A percentile compares a stretch with the other conserved stretches of the same genome.
Evolutionary conservation across 2,888 invertebrate genomes (phyloP).

Genomic region (Ormyrus pomaceus): DNA sequence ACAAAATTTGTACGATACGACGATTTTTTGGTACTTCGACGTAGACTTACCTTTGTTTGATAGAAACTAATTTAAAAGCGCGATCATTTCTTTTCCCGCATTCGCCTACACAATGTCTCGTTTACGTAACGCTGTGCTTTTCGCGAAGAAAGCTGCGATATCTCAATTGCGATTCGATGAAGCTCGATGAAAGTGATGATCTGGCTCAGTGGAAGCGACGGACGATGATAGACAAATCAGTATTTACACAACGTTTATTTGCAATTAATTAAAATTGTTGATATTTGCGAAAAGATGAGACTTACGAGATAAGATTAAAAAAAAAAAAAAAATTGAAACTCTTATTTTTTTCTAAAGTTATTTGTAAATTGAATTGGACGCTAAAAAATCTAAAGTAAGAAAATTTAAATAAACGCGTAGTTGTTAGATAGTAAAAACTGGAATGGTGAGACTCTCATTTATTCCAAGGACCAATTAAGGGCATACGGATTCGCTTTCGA

Average conservation of each 20-base stretch:
- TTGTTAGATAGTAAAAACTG: conserved; percentile 34
- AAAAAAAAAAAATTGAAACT: background rate
- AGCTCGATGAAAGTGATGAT: conserved; percentile 14
- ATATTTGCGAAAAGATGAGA: conserved; percentile 19
- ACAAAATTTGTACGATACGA: conserved; percentile 3
- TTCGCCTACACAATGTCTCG: background rate
- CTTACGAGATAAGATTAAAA: background rate
- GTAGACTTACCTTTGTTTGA: conserved; percentile 4
- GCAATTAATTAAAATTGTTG: conserved; percentile 39
- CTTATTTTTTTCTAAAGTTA: conserved; percentile 20
- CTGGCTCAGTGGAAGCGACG: conserved; percentile 36
- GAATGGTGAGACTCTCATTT: conserved; percentile 45
- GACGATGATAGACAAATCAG: conserved; percentile 48
- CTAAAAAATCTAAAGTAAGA: background rate
- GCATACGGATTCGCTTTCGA: conserved; percentile 53
- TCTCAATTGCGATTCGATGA: background rate
- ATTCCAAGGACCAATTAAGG: conserved; percentile 56
- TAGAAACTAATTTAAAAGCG: background rate
- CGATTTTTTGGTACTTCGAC: conserved; percentile 17
- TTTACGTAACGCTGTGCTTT: background rate
- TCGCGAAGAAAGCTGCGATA: conserved; percentile 7
- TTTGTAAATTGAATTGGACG: conserved; percentile 6
- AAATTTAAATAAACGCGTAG: conserved; percentile 17
- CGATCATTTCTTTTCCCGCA: background rate
- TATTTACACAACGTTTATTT: conserved; percentile 49